These are phyloP conservation scores for Malurus melanocephalus DNA, from an alignment of 2,113 vertebrate genomes.

Conservation along the genomic window DNA sequence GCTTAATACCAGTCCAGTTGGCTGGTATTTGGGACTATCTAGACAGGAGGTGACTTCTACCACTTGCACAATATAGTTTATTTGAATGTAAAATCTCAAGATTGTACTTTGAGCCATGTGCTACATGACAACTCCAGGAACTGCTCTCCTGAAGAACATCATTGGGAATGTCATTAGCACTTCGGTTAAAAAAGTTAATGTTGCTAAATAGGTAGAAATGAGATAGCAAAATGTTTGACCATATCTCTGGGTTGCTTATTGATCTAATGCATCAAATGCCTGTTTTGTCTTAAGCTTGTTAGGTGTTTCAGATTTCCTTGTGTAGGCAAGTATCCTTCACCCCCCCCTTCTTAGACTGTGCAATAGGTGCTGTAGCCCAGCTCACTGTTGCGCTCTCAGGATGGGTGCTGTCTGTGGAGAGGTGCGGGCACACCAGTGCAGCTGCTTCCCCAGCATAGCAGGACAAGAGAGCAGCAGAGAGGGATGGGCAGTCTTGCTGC, in stretches of 20 bases:
- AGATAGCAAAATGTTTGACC: neutral
- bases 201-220: neutral
- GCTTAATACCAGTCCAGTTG: neutral
- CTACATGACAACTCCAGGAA: neutral
- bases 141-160: neutral
- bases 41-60: neutral
- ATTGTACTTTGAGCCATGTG: neutral
- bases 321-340: neutral
- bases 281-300: neutral
- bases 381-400: neutral
- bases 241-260: neutral
- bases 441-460: neutral
- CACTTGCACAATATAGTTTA: neutral
- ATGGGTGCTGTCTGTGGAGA: neutral
- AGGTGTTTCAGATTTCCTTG: neutral
- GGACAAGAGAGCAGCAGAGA: neutral
- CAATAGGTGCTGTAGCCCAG: neutral
- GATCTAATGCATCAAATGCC: neutral
- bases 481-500: rapidly evolving
- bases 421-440: neutral
- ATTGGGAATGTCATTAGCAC: neutral
- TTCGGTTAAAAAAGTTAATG: neutral
- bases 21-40: neutral
- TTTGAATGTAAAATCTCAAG: neutral
- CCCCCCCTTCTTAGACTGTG: rapidly evolving